These are phyloP conservation scores for Ypsolopha sequella DNA, from an alignment of 2,888 invertebrate genomes.

Conservation along the genomic window DNA sequence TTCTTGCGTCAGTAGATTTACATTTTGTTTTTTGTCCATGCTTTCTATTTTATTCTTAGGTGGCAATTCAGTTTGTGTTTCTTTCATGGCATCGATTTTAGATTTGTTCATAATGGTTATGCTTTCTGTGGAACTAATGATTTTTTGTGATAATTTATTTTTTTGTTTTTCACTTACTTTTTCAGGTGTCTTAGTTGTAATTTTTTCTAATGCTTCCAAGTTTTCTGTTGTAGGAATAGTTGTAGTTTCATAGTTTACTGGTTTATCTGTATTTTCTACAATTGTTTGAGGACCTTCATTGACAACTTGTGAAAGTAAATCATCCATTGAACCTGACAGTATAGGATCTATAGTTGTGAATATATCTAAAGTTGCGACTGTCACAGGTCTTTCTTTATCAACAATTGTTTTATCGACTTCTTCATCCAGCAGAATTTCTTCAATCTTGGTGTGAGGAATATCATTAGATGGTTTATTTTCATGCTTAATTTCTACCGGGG, in stretches of 20 bases:
- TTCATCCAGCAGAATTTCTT: no score
- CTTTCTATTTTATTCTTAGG: constrained; percentile 7
- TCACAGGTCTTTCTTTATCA: constrained; percentile 14
- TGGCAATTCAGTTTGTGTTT: constrained; percentile 4
- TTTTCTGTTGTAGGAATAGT: constrained; percentile 23
- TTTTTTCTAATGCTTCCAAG: not conserved
- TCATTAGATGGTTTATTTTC: constrained; percentile 12
- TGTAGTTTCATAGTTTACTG: constrained; percentile 8
- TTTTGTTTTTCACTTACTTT: constrained; percentile 4
- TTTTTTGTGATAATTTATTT: not conserved
- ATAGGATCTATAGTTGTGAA: constrained; percentile 45
- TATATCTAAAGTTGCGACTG: constrained; percentile 12
- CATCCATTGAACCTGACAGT: constrained; percentile 57
- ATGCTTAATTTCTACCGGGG: constrained; percentile 13
- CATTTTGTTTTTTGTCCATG: constrained; percentile 6
- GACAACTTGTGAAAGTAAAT: constrained; percentile 61
- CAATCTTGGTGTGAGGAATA: no score
- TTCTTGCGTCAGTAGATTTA: constrained; percentile 5
- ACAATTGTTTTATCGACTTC: not conserved
- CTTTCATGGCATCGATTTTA: not conserved
- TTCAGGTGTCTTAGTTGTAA: constrained; percentile 3
- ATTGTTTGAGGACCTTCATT: constrained; percentile 36
- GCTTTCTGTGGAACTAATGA: not conserved
- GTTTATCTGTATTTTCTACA: constrained; percentile 10
- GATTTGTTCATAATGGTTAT: not conserved